Base-by-base conservation (phyloP, 2,888 invertebrate genomes). In the Mesorhabditis sp. region DNA sequence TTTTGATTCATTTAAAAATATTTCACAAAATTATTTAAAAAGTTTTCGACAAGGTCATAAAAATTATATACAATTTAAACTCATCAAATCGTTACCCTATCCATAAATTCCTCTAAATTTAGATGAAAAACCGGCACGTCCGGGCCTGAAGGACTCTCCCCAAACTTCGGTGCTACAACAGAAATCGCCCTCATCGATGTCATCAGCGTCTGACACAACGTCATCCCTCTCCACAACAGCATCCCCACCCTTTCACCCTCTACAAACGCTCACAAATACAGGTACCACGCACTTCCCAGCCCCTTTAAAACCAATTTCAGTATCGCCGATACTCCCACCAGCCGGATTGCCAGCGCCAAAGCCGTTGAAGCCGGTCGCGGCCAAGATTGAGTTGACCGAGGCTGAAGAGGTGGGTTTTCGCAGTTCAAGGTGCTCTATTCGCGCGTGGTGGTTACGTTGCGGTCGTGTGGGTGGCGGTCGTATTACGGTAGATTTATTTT, bases 181-280 rank as follows among this genome's bases (percentile, higher is more conserved):
- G 7, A 15, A 15, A 63, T 42, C 43, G 1, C n/a, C 45, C 4
- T 74, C 73, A 7, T 75, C 77, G 7, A 70, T 70, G 2, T 77
- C 77, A 7, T 76, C 76, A 2, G 78, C 78, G n/a, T 78, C 78
- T 15, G 78, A 78, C 64, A 78, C 78, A 58, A 75, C 78, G 4
- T 78, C 78, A 13, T 78, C 78, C 63, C 7, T 28, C 41, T 62
- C 63, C 13, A 75, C 77, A 4, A 71, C 74, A 5, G 73, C 76
- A 4, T 76, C 78, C 5, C 70, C 71, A 61, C 72, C 73, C 61
- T 62, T 50, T 2, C 67, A 43, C 43, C 58, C 58, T 62, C 67
- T 68, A 13, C 66, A 10, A 7, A 28, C 68, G 2, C 68, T 67
- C 58, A 6, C 74, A 5, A 44, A 50, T 5, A 45, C 63, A 6